Percentiles rank a stretch among this genome's conserved stretches.
Conservation (phyloP, 92 coral and sea anemone genomes). For the Micromussa lordhowensis region DNA sequence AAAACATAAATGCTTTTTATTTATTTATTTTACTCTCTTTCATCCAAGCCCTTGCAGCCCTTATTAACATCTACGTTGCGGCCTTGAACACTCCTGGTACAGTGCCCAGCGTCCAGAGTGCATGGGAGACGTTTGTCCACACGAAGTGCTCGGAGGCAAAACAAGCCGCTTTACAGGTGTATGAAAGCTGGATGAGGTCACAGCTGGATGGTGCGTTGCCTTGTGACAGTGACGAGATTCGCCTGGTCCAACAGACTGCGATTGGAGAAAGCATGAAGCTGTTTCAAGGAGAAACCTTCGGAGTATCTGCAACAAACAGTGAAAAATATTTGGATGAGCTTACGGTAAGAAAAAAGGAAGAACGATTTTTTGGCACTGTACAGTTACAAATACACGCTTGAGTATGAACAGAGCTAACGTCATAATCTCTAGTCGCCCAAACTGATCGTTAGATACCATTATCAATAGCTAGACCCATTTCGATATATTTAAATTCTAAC, state of each 20-base stretch:
- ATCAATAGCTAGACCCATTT: too few relatives aligned
- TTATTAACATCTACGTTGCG: constrained; percentile 70
- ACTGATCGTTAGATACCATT: too few relatives aligned
- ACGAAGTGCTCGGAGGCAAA: constrained; percentile 66
- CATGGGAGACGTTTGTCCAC: constrained; percentile 73
- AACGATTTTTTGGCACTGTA: background rate
- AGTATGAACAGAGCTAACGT: too few relatives aligned
- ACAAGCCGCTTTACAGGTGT: constrained; percentile 46
- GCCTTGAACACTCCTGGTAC: constrained; percentile 83
- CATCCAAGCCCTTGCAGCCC: constrained; percentile 62
- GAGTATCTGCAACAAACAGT: constrained; percentile 55
- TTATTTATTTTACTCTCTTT: background rate
- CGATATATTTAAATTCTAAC: too few relatives aligned
- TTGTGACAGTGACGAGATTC: constrained; percentile 57
- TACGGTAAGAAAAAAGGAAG: constrained; percentile 29
- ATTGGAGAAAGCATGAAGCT: constrained; percentile 36
- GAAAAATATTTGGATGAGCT: constrained; percentile 63
- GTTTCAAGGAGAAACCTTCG: constrained; percentile 55
- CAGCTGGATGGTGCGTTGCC: constrained; percentile 48
- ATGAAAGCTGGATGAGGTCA: constrained; percentile 44
- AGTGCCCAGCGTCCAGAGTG: constrained; percentile 71
- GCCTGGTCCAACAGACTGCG: constrained; percentile 54
- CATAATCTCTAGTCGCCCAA: too few relatives aligned
- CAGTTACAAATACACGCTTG: too few relatives aligned
- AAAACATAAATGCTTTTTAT: too few relatives aligned